phyloP scores from a whole-genome alignment of 1,140 invertebrate species.

The Drosophila fuyamai region DNA sequence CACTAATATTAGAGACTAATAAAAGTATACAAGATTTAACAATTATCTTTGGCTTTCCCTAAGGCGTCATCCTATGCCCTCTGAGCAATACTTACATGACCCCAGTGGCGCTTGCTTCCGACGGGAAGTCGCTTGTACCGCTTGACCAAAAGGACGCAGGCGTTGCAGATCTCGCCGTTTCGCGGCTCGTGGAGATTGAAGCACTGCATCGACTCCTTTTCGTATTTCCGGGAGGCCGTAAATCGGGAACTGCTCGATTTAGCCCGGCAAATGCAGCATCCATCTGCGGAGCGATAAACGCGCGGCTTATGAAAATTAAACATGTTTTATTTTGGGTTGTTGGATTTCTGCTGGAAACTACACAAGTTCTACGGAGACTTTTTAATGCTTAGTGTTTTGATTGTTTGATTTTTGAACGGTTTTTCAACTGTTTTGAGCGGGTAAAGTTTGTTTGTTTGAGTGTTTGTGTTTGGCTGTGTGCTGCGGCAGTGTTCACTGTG shows the following conservation, averaged over 20 bases:
- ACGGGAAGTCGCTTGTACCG: slow-evolving; percentile 93
- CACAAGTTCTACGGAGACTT: slow-evolving; percentile 1
- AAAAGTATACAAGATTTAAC: no score
- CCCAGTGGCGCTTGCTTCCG: slow-evolving; percentile 92
- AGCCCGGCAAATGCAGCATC: slow-evolving; percentile 95
- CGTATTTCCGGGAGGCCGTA: slow-evolving; percentile 94
- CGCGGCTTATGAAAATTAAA: slow-evolving; percentile 96
- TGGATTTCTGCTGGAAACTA: not conserved
- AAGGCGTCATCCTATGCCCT: not conserved
- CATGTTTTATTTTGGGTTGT: slow-evolving; percentile 86
- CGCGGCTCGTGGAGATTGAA: slow-evolving; percentile 92
- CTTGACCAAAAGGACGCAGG: slow-evolving; percentile 94
- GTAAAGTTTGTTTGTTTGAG: not conserved
- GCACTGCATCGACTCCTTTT: slow-evolving; percentile 93
- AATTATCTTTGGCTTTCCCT: no score
- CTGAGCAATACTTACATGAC: slow-evolving; percentile 89
- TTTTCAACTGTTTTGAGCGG: not conserved
- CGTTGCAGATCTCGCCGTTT: slow-evolving; percentile 95
- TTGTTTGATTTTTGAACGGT: not conserved
- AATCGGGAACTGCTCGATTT: slow-evolving; percentile 95
- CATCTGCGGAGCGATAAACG: slow-evolving; percentile 93
- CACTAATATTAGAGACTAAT: no score
- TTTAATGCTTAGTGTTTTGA: not conserved
- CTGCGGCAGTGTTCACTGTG: slow-evolving; percentile 18
- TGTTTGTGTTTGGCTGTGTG: slow-evolving; percentile 29